Evolutionary conservation across 2,888 invertebrate genomes (phyloP).

Genomic region (Chesias legatella): DNA sequence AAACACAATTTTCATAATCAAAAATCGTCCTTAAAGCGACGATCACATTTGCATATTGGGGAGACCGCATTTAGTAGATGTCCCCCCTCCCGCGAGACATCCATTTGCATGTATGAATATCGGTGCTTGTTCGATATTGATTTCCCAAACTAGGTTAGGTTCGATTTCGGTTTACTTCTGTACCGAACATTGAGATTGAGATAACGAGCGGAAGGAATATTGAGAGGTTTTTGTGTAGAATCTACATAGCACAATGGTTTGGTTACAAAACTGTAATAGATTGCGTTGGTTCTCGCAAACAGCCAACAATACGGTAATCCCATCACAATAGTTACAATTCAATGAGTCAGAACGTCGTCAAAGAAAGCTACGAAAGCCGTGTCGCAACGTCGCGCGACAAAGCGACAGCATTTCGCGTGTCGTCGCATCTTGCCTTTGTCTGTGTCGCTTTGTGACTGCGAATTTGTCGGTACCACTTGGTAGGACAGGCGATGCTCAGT

Average conservation of each 20-base stretch:
- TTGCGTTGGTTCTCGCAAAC: too few relatives aligned
- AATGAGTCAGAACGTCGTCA: conserved; percentile 16
- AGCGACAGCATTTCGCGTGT: conserved; percentile 10
- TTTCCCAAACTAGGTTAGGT: conserved; percentile 8
- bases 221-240: too few relatives aligned
- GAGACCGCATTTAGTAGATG: conserved; percentile 20
- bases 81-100: conserved; percentile 27
- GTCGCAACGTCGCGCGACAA: conserved; percentile 13
- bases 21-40: too few relatives aligned
- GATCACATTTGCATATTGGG: background rate
- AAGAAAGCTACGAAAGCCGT: conserved; percentile 20
- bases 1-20: too few relatives aligned
- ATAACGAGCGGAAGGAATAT: too few relatives aligned
- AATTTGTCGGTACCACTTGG: conserved; percentile 33
- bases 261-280: too few relatives aligned
- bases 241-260: too few relatives aligned
- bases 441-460: conserved; percentile 31
- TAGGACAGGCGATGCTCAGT: conserved; percentile 1
- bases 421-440: conserved; percentile 34
- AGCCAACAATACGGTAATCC: too few relatives aligned
- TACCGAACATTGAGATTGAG: too few relatives aligned
- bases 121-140: conserved; percentile 13
- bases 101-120: conserved; percentile 28
- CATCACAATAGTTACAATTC: conserved; percentile 2
- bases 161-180: conserved; percentile 1